Conservation (phyloP, 2,113 vertebrate species). For the Syrmaticus mikado region DNA sequence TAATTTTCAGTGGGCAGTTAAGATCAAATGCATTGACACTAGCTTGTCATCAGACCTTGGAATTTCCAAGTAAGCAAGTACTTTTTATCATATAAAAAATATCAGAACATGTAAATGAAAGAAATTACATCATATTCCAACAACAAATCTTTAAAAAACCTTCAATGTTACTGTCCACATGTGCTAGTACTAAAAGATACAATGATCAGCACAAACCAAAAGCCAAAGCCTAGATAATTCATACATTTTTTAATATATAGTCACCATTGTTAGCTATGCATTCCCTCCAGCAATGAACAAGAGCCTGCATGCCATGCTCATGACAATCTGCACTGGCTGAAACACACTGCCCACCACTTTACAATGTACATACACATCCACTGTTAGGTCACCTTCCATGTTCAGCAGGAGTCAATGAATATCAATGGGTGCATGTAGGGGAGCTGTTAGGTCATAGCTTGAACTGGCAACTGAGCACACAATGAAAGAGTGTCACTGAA, state of each 20-base stretch:
- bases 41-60: background rate
- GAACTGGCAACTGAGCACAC: too few species aligned
- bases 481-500: too few species aligned
- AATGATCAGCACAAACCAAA: background rate
- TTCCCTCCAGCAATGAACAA: background rate
- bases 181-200: rapidly evolving
- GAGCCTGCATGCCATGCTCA: background rate
- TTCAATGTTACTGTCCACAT: background rate
- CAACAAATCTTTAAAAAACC: background rate
- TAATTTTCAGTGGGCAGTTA: background rate
- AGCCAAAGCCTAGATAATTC: background rate
- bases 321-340: background rate
- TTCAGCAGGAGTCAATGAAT: too few species aligned
- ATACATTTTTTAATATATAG: background rate
- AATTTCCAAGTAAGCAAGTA: background rate
- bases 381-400: too few species aligned
- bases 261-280: background rate
- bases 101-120: background rate
- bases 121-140: background rate
- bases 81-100: background rate
- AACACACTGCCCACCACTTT: background rate
- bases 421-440: too few species aligned
- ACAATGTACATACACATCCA: too few species aligned
- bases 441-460: too few species aligned
- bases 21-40: background rate